phyloP scores from a whole-genome alignment of 2,888 invertebrate species.

The Noctua comes region DNA sequence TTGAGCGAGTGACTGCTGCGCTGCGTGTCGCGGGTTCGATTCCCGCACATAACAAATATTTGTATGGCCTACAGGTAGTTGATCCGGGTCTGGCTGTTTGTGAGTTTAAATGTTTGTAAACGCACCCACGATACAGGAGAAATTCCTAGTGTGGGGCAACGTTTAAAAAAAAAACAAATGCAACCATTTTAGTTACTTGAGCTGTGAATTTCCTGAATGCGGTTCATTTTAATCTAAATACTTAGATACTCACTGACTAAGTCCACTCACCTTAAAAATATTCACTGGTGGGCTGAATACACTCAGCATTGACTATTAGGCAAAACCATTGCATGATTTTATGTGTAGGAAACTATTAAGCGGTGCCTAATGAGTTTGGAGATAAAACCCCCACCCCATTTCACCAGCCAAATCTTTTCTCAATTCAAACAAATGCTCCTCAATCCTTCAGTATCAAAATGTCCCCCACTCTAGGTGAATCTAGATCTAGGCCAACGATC shows the following conservation, averaged over 20 bases:
- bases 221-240: background rate
- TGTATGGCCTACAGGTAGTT: no score
- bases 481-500: conserved; percentile 68
- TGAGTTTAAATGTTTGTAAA: no score
- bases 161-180: no score
- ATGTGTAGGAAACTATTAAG: background rate
- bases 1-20: no score
- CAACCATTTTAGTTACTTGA: background rate
- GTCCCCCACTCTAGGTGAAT: conserved; percentile 45
- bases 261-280: background rate
- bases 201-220: background rate
- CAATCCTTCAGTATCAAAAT: conserved; percentile 25
- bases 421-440: conserved; percentile 14
- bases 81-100: no score
- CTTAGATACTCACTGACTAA: background rate
- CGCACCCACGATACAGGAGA: no score
- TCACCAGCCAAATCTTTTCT: background rate
- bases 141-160: no score
- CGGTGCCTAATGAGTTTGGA: background rate
- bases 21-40: no score
- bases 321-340: background rate
- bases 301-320: background rate
- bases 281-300: background rate
- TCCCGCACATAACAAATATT: no score
- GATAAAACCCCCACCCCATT: background rate